Evolutionary conservation across 1,140 invertebrate genomes (phyloP).

Genomic region (Zaprionus capensis): DNA sequence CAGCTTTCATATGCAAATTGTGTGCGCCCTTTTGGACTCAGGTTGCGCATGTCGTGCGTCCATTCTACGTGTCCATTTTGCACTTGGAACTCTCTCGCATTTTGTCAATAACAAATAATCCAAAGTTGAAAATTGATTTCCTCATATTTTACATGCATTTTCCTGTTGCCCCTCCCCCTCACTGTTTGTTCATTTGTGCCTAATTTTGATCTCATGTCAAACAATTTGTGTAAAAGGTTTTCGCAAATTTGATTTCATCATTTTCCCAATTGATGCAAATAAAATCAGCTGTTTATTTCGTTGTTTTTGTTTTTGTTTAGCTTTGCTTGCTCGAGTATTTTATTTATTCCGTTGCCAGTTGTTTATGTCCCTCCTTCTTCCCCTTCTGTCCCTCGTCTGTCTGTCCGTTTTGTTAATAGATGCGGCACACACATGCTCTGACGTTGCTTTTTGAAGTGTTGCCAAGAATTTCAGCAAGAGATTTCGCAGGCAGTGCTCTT

Average conservation of each 20-base stretch:
- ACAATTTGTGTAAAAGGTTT: constrained; percentile 8
- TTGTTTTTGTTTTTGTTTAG: constrained; percentile 5
- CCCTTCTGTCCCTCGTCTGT: background rate
- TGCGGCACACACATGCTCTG: constrained; percentile 20
- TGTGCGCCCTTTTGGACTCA: constrained; percentile 18
- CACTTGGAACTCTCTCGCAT: constrained; percentile 35
- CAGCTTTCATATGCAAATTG: constrained; percentile 50
- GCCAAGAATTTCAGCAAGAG: constrained; percentile 22
- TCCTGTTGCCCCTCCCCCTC: background rate
- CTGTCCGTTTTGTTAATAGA: constrained; percentile 38
- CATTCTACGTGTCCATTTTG: constrained; percentile 14
- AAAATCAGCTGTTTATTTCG: constrained; percentile 34
- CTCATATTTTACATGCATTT: constrained; percentile 55
- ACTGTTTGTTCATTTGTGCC: constrained; percentile 25
- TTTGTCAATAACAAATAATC: constrained; percentile 27
- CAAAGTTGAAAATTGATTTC: constrained; percentile 67
- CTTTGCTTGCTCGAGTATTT: constrained; percentile 13
- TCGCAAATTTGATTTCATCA: background rate
- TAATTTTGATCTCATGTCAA: constrained; percentile 53
- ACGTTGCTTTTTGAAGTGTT: constrained; percentile 40
- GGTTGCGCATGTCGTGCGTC: constrained; percentile 1
- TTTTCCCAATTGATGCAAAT: background rate
- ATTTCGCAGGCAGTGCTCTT: background rate
- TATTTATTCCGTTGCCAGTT: constrained; percentile 28
- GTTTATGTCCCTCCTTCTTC: constrained; percentile 13